These are phyloP conservation scores for Altica lythri DNA, from an alignment of 2,888 invertebrate genomes.

Conservation along the genomic window DNA sequence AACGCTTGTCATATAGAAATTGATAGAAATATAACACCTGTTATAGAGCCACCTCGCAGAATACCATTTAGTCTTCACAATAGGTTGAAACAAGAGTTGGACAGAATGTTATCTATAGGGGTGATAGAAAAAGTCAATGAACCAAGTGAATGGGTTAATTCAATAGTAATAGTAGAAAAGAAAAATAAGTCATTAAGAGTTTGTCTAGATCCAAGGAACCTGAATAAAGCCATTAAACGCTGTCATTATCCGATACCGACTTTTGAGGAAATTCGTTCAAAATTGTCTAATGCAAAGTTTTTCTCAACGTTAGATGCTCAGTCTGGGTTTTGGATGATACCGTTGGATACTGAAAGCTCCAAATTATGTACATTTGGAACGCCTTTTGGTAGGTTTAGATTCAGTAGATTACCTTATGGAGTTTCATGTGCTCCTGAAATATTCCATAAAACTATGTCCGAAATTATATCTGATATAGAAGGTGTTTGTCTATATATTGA, in stretches of 20 bases:
- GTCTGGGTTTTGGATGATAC: conserved; percentile 31
- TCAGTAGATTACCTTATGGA: conserved; percentile 24
- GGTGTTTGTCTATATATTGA: conserved; percentile 34
- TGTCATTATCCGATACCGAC: conserved; percentile 25
- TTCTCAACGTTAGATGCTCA: conserved; percentile 31
- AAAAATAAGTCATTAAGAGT: conserved; percentile 31
- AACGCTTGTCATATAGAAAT: too few relatives aligned
- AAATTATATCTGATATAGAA: conserved; percentile 18
- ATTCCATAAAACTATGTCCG: conserved; percentile 18
- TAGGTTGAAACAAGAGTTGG: too few relatives aligned
- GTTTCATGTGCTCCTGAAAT: conserved; percentile 23
- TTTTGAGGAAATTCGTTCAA: conserved; percentile 15
- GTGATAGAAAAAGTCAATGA: too few relatives aligned
- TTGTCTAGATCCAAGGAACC: conserved; percentile 35
- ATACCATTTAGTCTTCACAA: too few relatives aligned
- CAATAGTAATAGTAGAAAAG: conserved; percentile 37
- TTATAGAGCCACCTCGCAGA: too few relatives aligned
- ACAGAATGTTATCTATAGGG: too few relatives aligned
- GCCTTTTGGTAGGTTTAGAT: conserved; percentile 31
- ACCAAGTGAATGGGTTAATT: too few relatives aligned
- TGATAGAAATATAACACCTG: too few relatives aligned
- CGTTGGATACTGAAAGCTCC: conserved; percentile 29
- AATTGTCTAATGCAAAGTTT: conserved; percentile 28
- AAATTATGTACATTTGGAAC: conserved; percentile 35
- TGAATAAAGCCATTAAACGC: conserved; percentile 34